Percentiles rank a stretch among this genome's conserved stretches.
These are phyloP conservation scores for Microtus oregoni DNA, from an alignment of 2,113 vertebrate genomes.

Conservation along the genomic window DNA sequence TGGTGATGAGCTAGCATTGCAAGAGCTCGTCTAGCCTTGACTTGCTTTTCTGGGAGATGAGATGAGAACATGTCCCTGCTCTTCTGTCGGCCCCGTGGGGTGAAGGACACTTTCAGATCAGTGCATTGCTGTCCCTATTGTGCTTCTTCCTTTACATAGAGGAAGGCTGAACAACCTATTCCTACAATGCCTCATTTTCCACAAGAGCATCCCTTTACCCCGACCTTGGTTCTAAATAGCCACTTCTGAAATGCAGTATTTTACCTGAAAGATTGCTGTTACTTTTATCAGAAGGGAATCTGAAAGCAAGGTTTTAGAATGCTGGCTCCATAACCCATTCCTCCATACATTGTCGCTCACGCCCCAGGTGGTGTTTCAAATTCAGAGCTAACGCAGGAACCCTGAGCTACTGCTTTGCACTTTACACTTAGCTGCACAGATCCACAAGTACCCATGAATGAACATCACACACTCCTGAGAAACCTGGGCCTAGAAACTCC, in stretches of 20 bases:
- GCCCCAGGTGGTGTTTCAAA: no score
- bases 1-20: neutral
- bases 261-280: neutral
- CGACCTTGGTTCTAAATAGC: neutral
- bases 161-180: neutral
- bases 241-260: neutral
- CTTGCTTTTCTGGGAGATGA: neutral
- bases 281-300: no score
- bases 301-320: neutral
- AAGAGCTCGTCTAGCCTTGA: no score
- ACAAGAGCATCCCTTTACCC: rapidly evolving
- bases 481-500: neutral
- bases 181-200: rapidly evolving
- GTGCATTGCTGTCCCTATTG: rapidly evolving
- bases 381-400: neutral
- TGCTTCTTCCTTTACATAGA: neutral
- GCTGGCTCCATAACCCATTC: no score
- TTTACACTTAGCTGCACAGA: neutral
- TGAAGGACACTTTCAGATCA: no score
- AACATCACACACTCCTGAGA: neutral
- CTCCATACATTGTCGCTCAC: neutral
- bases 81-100: rapidly evolving
- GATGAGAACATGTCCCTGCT: no score
- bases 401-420: no score
- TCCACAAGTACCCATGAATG: rapidly evolving